Evolutionary conservation across 2,888 invertebrate genomes (phyloP).

Genomic region (Octonoba sinensis): DNA sequence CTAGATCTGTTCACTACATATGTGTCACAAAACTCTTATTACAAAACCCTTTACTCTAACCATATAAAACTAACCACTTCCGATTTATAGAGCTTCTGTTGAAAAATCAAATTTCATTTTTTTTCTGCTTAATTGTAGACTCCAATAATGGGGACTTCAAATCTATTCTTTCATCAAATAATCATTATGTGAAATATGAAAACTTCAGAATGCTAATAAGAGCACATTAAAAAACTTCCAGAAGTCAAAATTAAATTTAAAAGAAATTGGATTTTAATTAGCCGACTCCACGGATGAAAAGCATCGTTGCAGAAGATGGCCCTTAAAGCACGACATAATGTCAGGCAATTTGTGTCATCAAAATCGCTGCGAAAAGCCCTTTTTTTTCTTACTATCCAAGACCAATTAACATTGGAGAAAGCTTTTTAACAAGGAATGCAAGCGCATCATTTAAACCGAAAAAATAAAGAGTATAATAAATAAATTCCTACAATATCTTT

Average conservation of each 20-base stretch:
- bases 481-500: constrained; percentile 7
- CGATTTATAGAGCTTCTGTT: too few species aligned
- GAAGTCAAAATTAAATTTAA: constrained; percentile 38
- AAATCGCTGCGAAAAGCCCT: constrained; percentile 21
- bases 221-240: too few species aligned
- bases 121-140: too few species aligned
- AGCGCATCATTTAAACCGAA: constrained; percentile 12
- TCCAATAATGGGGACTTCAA: too few species aligned
- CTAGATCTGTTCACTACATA: too few species aligned
- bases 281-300: constrained; percentile 8
- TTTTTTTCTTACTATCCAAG: constrained; percentile 12
- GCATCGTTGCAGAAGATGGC: constrained; percentile 3
- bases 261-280: constrained; percentile 43
- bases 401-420: constrained; percentile 49
- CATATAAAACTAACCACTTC: too few species aligned
- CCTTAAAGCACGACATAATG: constrained; percentile 25
- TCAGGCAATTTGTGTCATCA: constrained; percentile 39
- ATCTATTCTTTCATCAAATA: too few species aligned
- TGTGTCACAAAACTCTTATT: too few species aligned
- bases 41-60: too few species aligned
- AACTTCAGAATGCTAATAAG: too few species aligned
- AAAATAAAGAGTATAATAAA: not conserved
- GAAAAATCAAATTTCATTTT: too few species aligned
- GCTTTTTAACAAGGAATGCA: constrained; percentile 43
- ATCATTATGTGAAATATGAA: too few species aligned